A percentile compares a stretch with the other conserved stretches of the same genome.
Evolutionary conservation across 2,113 vertebrate genomes (phyloP).

Genomic region (Panurus biarmicus): DNA sequence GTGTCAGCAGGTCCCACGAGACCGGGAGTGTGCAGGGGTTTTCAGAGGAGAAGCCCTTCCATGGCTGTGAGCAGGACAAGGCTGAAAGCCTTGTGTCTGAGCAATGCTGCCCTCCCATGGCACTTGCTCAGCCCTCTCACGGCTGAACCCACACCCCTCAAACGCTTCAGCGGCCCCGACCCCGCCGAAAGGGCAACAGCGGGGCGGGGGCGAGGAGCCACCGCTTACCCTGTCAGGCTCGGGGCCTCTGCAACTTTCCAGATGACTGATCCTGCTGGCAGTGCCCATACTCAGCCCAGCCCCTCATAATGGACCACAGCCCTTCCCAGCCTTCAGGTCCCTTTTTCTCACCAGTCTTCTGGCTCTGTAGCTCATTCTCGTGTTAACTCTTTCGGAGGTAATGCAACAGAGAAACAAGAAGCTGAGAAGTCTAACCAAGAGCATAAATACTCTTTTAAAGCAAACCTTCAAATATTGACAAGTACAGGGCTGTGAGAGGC

Average conservation of each 20-base stretch:
- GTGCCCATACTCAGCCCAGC: background rate
- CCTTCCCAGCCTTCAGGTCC: background rate
- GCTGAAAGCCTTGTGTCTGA: background rate
- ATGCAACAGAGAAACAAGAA: background rate
- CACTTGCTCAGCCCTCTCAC: background rate
- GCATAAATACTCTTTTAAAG: background rate
- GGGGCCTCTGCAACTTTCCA: background rate
- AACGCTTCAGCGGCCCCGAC: too few relatives aligned
- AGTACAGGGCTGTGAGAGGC: background rate
- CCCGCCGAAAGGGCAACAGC: background rate
- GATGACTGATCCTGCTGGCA: background rate
- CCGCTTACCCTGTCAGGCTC: rapidly evolving
- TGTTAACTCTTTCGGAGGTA: background rate
- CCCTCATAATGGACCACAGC: background rate
- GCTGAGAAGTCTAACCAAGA: background rate
- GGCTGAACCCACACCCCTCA: background rate
- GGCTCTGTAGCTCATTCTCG: background rate
- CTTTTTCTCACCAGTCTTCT: background rate
- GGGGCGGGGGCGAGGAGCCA: rapidly evolving
- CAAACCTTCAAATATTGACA: background rate
- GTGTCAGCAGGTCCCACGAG: background rate
- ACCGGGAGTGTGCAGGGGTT: too few relatives aligned
- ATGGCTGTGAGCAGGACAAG: background rate
- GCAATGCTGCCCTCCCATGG: slow-evolving; percentile 49
- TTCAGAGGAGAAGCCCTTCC: background rate